Base-by-base conservation (phyloP, 2,113 vertebrate species). In the Boulengeromyrus knoepffleri region DNA sequence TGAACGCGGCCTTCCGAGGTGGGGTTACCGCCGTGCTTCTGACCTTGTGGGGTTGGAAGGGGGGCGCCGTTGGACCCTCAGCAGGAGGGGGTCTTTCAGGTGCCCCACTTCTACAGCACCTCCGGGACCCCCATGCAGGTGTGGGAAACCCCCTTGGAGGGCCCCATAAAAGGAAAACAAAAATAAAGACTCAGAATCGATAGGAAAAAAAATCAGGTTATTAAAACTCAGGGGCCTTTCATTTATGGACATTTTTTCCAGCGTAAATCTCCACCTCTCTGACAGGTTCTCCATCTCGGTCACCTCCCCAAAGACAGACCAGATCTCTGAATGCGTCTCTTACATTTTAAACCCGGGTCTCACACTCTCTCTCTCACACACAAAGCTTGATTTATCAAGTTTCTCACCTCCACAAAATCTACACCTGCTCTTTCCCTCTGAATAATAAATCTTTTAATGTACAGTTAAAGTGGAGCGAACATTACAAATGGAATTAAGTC, bases 191-290 rank as follows among this genome's bases (percentile, higher is more conserved):
- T 27, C 84, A 7, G 85, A 53, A 53, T 87, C 10, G 27, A 85
- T 45, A 45, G 42, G 0, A 10, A 56, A 53, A 85, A 86, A 87
- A 31, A 31, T 15, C 45, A 15, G 50, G 50, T 87, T 53, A 50
- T 52, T 53, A 87, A 53, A 87, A 80, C 74, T 53, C 24, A n/a
- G 4, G 5, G n/a, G 24, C 8, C 85, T 56, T 87, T 87, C 49
- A 53, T 52, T 87, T 87, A 87, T 87, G 31, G 49, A n/a, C 7
- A 2, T 56, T 87, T 47, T 87, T 87, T 87, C 85, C 85, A 39
- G 85, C 47, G 85, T 87, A 87, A 87, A 87, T 87, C 85, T 87
- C 85, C 85, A 52, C 45, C 85, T 19, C 27, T 36, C 85, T 87
- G 85, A 56, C 49, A 87, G 47, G 27, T 27, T 27, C 36, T 50